phyloP scores from a whole-genome alignment of 2,797 vertebrate species.

The Florisuga fusca region DNA sequence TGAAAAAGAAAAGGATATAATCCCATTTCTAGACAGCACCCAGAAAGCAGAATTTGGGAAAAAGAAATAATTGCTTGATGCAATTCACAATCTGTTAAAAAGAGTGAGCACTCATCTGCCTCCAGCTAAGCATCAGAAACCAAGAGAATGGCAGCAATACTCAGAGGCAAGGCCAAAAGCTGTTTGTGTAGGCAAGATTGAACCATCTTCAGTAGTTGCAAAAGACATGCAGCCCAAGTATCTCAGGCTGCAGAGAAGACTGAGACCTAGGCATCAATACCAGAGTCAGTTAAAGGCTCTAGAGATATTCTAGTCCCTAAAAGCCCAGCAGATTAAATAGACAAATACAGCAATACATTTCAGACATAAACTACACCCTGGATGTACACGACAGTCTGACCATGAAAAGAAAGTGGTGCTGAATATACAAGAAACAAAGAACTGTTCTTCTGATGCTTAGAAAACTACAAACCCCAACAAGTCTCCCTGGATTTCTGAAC shows the following conservation, averaged over 20 bases:
- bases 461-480: not conserved
- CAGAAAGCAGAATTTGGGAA: not conserved
- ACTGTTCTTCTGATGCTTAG: not conserved
- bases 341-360: conserved; percentile 21
- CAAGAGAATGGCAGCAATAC: conserved; percentile 11
- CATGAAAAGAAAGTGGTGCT: not conserved
- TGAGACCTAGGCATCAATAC: conserved; percentile 4
- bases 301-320: conserved; percentile 11
- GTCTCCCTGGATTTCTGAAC: not conserved
- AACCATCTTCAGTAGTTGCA: conserved; percentile 34
- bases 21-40: conserved; percentile 26
- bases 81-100: not conserved
- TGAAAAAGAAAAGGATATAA: not conserved
- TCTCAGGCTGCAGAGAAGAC: conserved; percentile 30
- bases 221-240: conserved; percentile 40
- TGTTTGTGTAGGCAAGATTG: conserved; percentile 28
- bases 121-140: conserved; percentile 33
- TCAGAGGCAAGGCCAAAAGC: conserved; percentile 44
- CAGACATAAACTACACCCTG: not conserved
- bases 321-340: conserved; percentile 37
- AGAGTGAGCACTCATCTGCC: conserved; percentile 9
- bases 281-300: conserved; percentile 37
- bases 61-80: not conserved
- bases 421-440: conserved; percentile 6
- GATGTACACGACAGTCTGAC: not conserved